Evolutionary conservation across 2,888 invertebrate genomes (phyloP), one percentile per base, ranked within the genome.

Genomic region (Diarsia brunnea): DNA sequence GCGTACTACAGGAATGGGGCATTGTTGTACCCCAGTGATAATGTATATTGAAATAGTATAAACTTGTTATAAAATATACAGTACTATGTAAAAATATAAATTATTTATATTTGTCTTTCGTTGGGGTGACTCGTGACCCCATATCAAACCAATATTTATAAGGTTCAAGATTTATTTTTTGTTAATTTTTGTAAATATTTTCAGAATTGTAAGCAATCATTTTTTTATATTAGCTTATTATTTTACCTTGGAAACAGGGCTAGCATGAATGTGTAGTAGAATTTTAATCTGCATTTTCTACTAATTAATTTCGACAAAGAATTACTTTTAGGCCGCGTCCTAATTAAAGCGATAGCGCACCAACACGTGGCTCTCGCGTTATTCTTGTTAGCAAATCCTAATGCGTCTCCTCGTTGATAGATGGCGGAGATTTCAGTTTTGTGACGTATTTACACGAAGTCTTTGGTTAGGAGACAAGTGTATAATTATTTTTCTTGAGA

Each of bases 1-100:
- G 76, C 47, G 49, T 61, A 69, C 45, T 81, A 81, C 81, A 81
- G 82, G 82, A 73, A 81, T 69, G 71, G 84, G 78, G 61, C 38
- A 63, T 16, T 45, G 0, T 21, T 8, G 2, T 60, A 60, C 51
- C 79, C 53, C 79, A 69, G 82, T 82, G 84, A 83, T 82, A 72
- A 78, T 81, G 55, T 78, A 81, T 45, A 82, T 69, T 78, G 49
- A 66, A 73, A 78, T 67, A 68, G 58, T 74, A 55, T 78, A 73
- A 58, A 58, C 24, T 81, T 82, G 78, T 64, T 82, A 78, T 51
- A 67, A 63, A 70, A 75, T 55, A 71, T 70, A 80, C 58, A 60
- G 27, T n/a, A 38, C 19, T 12, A 64, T 71, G 67, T 76, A 76
- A 67, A 67, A 43, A 70, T 76, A 81, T 64, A 73, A 78, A 76